A percentile compares a stretch with the other conserved stretches of the same genome.
Evolutionary conservation across 2,888 invertebrate genomes (phyloP).

Genomic region (Oscheius onirici): DNA sequence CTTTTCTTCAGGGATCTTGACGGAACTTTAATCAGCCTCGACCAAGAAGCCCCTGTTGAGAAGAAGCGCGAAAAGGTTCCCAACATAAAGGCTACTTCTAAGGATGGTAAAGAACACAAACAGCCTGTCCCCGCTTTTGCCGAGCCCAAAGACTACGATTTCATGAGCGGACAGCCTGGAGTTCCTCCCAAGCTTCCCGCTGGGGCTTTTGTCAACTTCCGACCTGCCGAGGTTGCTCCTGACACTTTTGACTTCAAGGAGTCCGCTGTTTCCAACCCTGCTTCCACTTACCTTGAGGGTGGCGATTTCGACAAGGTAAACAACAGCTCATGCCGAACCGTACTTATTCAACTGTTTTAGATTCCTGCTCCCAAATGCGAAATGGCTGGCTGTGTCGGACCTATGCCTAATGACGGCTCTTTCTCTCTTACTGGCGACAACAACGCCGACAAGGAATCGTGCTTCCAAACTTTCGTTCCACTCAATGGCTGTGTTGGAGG

Average conservation of each 20-base stretch:
- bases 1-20: conserved; percentile 23
- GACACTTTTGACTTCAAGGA: conserved; percentile 31
- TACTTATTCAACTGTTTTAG: conserved; percentile 32
- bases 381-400: conserved; percentile 66
- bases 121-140: conserved; percentile 17
- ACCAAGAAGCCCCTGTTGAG: conserved; percentile 19
- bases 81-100: conserved; percentile 33
- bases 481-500: conserved; percentile 62
- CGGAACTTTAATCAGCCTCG: conserved; percentile 17
- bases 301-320: conserved; percentile 58
- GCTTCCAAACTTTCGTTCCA: conserved; percentile 64
- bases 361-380: conserved; percentile 57
- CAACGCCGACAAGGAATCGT: conserved; percentile 42
- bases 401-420: conserved; percentile 63
- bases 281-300: conserved; percentile 62
- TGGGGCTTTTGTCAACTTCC: conserved; percentile 16
- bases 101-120: neutral
- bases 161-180: conserved; percentile 28
- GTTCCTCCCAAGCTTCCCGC: conserved; percentile 15
- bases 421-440: conserved; percentile 40
- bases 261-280: conserved; percentile 62
- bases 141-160: conserved; percentile 30
- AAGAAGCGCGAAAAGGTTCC: conserved; percentile 50
- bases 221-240: neutral
- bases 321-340: neutral